These are phyloP conservation scores for Neotoxoptera formosana DNA, from an alignment of 1,140 invertebrate genomes.

Conservation along the genomic window DNA sequence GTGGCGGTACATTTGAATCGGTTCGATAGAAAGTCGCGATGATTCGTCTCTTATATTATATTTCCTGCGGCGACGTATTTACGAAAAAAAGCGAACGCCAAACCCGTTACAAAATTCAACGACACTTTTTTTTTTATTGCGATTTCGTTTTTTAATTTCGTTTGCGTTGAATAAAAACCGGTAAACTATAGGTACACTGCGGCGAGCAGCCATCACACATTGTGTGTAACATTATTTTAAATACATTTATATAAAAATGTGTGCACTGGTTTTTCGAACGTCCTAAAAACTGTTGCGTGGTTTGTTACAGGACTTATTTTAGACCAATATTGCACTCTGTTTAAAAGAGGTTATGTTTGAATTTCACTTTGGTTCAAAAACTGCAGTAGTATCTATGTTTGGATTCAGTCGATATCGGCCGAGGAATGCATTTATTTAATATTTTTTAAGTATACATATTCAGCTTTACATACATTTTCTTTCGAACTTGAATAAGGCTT, in stretches of 20 bases:
- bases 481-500: background rate
- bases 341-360: background rate
- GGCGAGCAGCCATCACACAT: background rate
- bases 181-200: background rate
- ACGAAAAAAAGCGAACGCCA: background rate
- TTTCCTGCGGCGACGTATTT: slow-evolving; percentile 1
- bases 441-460: background rate
- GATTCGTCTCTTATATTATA: background rate
- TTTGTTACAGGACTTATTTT: background rate
- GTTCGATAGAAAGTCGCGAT: background rate
- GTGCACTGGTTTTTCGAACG: background rate
- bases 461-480: background rate
- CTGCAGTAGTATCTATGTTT: no score
- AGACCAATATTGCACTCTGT: background rate
- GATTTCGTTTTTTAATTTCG: slow-evolving; percentile 3
- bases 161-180: background rate
- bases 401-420: background rate
- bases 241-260: background rate
- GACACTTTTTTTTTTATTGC: slow-evolving; percentile 15
- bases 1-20: background rate
- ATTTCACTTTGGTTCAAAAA: background rate
- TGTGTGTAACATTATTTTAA: background rate
- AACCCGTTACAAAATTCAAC: background rate
- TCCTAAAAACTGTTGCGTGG: background rate
- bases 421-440: background rate